These are phyloP conservation scores for Semaprochilodus insignis DNA, from an alignment of 2,797 vertebrate genomes.

Conservation along the genomic window DNA sequence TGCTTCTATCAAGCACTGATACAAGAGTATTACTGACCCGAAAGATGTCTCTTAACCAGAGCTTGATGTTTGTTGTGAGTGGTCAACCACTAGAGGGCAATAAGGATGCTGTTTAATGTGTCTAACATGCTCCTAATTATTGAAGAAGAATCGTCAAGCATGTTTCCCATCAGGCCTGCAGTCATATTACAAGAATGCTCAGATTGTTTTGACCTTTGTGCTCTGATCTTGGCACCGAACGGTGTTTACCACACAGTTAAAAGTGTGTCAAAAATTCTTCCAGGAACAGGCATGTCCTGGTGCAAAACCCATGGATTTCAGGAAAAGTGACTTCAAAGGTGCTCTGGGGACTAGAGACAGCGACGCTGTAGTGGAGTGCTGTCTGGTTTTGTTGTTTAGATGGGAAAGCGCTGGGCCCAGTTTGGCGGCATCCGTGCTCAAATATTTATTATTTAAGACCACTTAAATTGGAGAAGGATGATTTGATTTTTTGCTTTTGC, in stretches of 20 bases:
- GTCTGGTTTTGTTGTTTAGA: background rate
- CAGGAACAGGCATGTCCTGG: conserved; percentile 18
- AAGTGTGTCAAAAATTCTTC: conserved; percentile 35
- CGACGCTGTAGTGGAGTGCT: background rate
- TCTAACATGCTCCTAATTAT: conserved; percentile 20
- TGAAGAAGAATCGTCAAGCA: conserved; percentile 38
- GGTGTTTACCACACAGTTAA: conserved; percentile 35
- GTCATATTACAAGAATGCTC: conserved; percentile 51
- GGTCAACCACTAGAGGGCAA: conserved; percentile 57
- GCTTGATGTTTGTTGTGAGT: conserved; percentile 7
- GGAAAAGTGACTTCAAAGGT: conserved; percentile 20
- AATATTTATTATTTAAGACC: too few species aligned
- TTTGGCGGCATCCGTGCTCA: background rate
- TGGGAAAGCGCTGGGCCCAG: background rate
- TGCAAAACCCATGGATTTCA: conserved; percentile 3
- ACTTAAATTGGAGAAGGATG: too few species aligned
- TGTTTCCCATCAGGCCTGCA: conserved; percentile 52
- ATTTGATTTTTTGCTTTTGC: too few species aligned
- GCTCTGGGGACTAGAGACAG: conserved; percentile 10
- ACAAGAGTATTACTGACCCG: background rate
- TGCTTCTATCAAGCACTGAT: conserved; percentile 20
- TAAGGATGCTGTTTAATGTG: conserved; percentile 39
- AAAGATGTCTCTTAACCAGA: background rate
- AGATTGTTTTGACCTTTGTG: conserved; percentile 41
- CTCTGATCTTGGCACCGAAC: conserved; percentile 24